phyloP scores from a whole-genome alignment of 2,113 vertebrate genomes.

The Nettapus auritus region DNA sequence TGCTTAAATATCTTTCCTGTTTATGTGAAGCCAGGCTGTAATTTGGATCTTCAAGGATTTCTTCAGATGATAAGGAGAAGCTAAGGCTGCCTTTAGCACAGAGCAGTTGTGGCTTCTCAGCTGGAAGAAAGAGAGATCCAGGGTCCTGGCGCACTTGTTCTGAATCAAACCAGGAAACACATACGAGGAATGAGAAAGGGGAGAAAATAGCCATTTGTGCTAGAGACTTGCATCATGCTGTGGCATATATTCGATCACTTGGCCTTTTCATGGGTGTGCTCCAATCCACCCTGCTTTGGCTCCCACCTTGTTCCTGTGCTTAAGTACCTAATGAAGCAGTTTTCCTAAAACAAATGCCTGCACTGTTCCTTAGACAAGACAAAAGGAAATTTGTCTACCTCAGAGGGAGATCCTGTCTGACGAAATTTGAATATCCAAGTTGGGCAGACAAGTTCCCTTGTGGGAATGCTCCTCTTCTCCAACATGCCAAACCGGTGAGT shows the following conservation, averaged over 20 bases:
- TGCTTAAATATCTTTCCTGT: background rate
- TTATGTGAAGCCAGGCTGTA: background rate
- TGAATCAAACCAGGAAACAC: background rate
- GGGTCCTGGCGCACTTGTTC: background rate
- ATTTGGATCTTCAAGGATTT: background rate
- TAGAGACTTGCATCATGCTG: rapidly evolving
- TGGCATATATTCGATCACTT: background rate
- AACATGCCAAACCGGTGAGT: background rate
- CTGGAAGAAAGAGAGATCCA: background rate
- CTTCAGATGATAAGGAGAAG: background rate
- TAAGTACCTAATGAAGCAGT: background rate
- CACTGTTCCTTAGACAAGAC: background rate
- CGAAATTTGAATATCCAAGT: conserved; percentile 33
- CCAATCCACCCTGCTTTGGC: background rate
- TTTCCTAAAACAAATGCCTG: background rate
- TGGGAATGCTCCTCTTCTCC: background rate
- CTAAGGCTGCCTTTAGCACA: background rate
- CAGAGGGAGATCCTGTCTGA: conserved; percentile 7
- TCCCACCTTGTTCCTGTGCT: background rate
- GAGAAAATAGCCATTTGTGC: background rate
- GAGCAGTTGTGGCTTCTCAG: background rate
- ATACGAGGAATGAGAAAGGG: background rate
- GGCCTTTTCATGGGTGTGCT: background rate
- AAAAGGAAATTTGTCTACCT: background rate
- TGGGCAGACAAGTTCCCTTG: conserved; percentile 8